Base-by-base conservation (phyloP, 2,113 vertebrate species). In the Poeciliopsis occidentalis region DNA sequence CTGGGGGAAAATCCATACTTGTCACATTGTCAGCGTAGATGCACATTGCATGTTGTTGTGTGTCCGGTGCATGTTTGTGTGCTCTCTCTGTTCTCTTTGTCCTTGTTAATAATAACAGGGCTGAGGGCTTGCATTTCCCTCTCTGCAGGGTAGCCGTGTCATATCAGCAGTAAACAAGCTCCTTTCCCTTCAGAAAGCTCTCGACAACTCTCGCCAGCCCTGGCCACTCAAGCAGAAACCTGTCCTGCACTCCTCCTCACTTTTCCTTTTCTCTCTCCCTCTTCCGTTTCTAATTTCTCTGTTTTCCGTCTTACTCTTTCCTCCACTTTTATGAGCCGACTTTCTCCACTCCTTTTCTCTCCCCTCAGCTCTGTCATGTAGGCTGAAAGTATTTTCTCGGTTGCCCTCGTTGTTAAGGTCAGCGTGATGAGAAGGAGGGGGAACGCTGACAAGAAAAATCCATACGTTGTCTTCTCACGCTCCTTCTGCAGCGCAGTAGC, bases 91-190 rank as follows among this genome's bases (percentile, higher is more conserved):
- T 94, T 94, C 94, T 95, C 91, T 95, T 95, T 95, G 95, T 95
- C 95, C 95, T 95, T 95, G 94, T 95, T 95, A 95, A 95, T 95
- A 95, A 95, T 95, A 95, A 95, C 94, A 94, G 95, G 94, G 93
- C 92, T 92, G 92, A 93, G 92, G 92, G 93, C 88, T 91, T 84
- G 78, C 92, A 91, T 94, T 94, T 94, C 93, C 93, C 89, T 92
- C 93, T 93, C 93, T 91, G 93, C 94, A 92, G 94, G 94, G 92
- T 94, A 92, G 92, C 91, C 89, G 91, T 93, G 94, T 95, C 93
- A 94, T 93, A 92, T 93, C 93, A 91, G 93, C 93, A 89, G 93
- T 95, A 95, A 95, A 95, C 93, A 95, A 95, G 92, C 94, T 90
- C 86, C 92, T 91, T 93, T 89, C 39, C 93, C 92, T 94, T 93